Conservation (phyloP, 2,888 invertebrate genomes). For the Lobophora halterata region DNA sequence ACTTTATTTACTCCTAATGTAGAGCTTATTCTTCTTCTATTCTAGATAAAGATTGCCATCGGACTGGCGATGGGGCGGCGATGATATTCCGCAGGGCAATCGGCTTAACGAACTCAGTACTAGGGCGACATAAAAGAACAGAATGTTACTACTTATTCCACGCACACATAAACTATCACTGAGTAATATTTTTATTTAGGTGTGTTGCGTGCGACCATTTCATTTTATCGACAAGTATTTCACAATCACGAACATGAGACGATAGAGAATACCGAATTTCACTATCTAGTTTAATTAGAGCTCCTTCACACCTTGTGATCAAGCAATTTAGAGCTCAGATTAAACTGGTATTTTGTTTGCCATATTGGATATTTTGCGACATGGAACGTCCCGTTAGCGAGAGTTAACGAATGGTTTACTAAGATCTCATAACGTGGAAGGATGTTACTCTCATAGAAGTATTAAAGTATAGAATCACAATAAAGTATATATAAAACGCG, state of each 20-base stretch:
- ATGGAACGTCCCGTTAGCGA: slow-evolving; percentile 40
- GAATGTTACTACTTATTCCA: too few species aligned
- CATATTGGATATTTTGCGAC: slow-evolving; percentile 15
- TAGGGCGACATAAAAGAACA: too few species aligned
- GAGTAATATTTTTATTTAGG: neutral
- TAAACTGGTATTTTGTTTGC: slow-evolving; percentile 19
- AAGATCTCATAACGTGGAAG: slow-evolving; percentile 40
- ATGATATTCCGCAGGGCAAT: too few species aligned
- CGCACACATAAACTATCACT: slow-evolving; percentile 8
- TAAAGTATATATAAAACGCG: too few species aligned
- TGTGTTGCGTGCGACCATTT: slow-evolving; percentile 4
- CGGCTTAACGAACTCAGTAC: too few species aligned
- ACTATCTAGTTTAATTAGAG: slow-evolving; percentile 18
- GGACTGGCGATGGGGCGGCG: too few species aligned
- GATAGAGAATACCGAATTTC: slow-evolving; percentile 22
- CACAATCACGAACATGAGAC: slow-evolving; percentile 18
- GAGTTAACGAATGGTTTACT: slow-evolving; percentile 52
- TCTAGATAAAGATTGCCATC: too few species aligned
- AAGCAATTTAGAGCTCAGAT: slow-evolving; percentile 16
- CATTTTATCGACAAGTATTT: slow-evolving; percentile 21
- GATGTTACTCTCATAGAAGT: slow-evolving; percentile 2
- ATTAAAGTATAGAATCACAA: too few species aligned
- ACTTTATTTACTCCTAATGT: too few species aligned
- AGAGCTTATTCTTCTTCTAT: too few species aligned
- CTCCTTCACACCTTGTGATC: slow-evolving; percentile 3